phyloP scores from a whole-genome alignment of 2,797 vertebrate genomes.

The Miichthys miiuy region DNA sequence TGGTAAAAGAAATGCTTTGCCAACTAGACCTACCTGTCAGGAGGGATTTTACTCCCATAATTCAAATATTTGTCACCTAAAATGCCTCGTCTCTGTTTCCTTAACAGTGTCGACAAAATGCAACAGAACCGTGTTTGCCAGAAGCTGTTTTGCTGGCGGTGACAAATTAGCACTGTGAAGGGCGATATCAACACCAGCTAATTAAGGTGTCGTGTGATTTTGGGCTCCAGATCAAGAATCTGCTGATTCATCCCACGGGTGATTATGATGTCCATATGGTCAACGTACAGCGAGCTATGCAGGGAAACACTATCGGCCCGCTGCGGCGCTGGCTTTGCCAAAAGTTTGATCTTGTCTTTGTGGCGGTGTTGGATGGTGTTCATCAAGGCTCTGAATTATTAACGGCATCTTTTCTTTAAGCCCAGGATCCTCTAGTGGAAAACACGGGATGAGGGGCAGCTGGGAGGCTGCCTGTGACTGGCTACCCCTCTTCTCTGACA shows the following conservation, averaged over 20 bases:
- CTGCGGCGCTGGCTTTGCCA: constrained; percentile 72
- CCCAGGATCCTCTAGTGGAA: constrained; percentile 80
- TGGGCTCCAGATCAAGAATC: constrained; percentile 87
- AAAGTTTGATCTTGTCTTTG: constrained; percentile 88
- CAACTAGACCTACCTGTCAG: constrained; percentile 15
- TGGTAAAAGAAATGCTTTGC: constrained; percentile 10
- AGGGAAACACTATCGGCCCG: constrained; percentile 86
- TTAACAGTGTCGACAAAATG: constrained; percentile 46
- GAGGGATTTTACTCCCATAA: constrained; percentile 1
- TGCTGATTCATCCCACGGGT: constrained; percentile 86
- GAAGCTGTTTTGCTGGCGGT: constrained; percentile 68
- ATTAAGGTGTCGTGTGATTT: constrained; percentile 89
- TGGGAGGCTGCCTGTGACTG: constrained; percentile 79
- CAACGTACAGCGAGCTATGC: constrained; percentile 80
- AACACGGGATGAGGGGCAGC: constrained; percentile 82
- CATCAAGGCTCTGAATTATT: constrained; percentile 86
- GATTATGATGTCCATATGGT: constrained; percentile 90
- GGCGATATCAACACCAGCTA: constrained; percentile 82
- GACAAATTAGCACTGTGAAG: constrained; percentile 79
- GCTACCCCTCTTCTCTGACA: constrained; percentile 71
- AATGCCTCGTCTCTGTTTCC: constrained; percentile 53
- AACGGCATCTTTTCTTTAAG: constrained; percentile 82
- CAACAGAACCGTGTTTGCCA: constrained; percentile 60
- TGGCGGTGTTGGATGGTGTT: constrained; percentile 80
- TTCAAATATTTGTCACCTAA: constrained; percentile 49